phyloP scores from a whole-genome alignment of 2,888 invertebrate genomes.

The Drosophila hamatofila region DNA sequence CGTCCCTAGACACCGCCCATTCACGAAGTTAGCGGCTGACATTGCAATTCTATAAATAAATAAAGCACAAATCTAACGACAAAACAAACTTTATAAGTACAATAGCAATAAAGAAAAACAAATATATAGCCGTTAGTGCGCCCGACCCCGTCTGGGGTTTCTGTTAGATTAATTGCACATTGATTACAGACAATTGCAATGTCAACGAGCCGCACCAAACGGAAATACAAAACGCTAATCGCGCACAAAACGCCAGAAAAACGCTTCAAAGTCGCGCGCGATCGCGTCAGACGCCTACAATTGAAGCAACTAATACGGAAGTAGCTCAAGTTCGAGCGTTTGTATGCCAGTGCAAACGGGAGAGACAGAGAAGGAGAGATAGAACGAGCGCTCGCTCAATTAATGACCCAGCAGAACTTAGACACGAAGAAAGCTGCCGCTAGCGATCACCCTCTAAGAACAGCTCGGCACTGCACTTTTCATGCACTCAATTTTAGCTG shows the following conservation, averaged over 20 bases:
- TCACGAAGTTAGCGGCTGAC: conserved; percentile 46
- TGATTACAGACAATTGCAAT: conserved; percentile 76
- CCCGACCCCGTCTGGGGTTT: conserved; percentile 66
- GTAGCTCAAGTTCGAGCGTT: conserved; percentile 24
- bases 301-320: conserved; percentile 48
- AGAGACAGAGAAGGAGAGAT: conserved; percentile 2
- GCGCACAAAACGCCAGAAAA: conserved; percentile 56
- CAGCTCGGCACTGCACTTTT: conserved; percentile 15
- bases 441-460: neutral
- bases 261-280: conserved; percentile 56
- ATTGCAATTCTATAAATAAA: conserved; percentile 75
- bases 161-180: conserved; percentile 79
- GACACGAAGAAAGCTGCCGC: neutral
- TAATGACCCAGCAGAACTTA: conserved; percentile 9
- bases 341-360: neutral
- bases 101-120: conserved; percentile 43
- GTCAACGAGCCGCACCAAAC: conserved; percentile 66
- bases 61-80: conserved; percentile 50
- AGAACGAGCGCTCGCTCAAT: neutral
- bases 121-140: conserved; percentile 59
- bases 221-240: conserved; percentile 64
- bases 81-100: conserved; percentile 49
- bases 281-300: conserved; percentile 41
- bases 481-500: conserved; percentile 16
- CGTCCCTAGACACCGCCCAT: conserved; percentile 28